Percentiles rank a stretch among this genome's conserved stretches.
phyloP scores from a whole-genome alignment of 1,140 invertebrate species.

The Brachionus manjavacas region DNA sequence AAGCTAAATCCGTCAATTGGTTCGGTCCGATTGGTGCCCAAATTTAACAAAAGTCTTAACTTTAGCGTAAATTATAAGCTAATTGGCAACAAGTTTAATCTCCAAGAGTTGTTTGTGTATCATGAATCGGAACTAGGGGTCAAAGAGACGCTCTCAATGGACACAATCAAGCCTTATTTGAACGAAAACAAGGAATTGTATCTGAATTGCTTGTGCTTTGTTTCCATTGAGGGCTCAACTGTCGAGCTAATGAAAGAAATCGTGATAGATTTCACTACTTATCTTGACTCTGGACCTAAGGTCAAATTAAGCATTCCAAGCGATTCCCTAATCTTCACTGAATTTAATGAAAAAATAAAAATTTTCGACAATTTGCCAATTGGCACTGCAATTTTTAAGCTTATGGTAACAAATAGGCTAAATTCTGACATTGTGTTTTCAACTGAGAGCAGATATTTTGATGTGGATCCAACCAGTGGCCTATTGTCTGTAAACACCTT shows the following conservation, averaged over 20 bases:
- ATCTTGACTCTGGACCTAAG: background rate
- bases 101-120: background rate
- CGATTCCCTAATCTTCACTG: background rate
- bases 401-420: background rate
- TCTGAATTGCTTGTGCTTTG: background rate
- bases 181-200: slow-evolving; percentile 8
- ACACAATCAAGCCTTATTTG: background rate
- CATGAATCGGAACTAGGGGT: background rate
- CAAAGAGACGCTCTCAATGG: background rate
- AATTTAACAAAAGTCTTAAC: background rate
- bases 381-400: background rate
- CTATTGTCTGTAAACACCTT: background rate
- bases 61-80: background rate
- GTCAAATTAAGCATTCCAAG: background rate
- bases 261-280: background rate
- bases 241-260: slow-evolving; percentile 18
- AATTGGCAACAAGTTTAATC: background rate
- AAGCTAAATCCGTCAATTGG: background rate
- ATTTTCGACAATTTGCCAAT: background rate
- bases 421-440: background rate
- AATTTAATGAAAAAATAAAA: background rate
- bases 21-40: background rate
- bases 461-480: background rate
- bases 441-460: background rate
- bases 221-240: background rate